These are phyloP conservation scores for Poeciliopsis turrubarensis DNA, from an alignment of 2,113 vertebrate genomes.

Conservation along the genomic window DNA sequence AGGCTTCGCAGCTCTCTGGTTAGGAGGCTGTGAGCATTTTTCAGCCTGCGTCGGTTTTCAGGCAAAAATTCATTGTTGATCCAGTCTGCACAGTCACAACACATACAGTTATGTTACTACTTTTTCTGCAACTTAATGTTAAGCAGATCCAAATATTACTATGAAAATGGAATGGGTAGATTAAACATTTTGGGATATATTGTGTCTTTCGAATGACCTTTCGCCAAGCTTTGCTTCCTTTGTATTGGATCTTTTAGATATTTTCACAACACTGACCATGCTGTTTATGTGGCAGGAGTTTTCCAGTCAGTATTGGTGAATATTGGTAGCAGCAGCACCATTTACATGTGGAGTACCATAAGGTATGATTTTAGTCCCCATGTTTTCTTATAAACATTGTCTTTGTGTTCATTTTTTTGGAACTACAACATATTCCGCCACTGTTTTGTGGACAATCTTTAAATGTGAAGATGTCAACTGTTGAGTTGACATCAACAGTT, in stretches of 20 bases:
- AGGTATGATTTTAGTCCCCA: background rate
- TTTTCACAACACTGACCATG: too few species aligned
- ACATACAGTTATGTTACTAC: slow-evolving; percentile 10
- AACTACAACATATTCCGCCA: background rate
- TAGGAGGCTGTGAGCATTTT: slow-evolving; percentile 86
- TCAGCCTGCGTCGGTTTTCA: slow-evolving; percentile 85
- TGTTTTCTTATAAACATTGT: background rate
- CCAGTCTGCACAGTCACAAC: slow-evolving; percentile 83
- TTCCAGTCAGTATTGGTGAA: background rate
- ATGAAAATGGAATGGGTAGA: background rate
- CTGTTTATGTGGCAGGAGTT: too few species aligned
- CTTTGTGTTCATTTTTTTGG: background rate
- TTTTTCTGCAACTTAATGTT: slow-evolving; percentile 7
- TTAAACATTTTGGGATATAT: background rate
- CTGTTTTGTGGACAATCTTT: background rate
- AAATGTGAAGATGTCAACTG: too few species aligned
- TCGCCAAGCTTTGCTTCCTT: background rate
- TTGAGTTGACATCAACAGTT: too few species aligned
- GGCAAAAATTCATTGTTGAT: slow-evolving; percentile 88
- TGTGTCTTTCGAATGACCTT: background rate
- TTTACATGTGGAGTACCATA: background rate
- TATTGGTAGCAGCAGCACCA: background rate
- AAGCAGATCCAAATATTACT: background rate
- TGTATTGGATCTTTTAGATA: too few species aligned
- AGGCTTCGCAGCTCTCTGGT: slow-evolving; percentile 84